Evolutionary conservation across 1,140 invertebrate genomes (phyloP).

Genomic region (Sminthurides bifidus): DNA sequence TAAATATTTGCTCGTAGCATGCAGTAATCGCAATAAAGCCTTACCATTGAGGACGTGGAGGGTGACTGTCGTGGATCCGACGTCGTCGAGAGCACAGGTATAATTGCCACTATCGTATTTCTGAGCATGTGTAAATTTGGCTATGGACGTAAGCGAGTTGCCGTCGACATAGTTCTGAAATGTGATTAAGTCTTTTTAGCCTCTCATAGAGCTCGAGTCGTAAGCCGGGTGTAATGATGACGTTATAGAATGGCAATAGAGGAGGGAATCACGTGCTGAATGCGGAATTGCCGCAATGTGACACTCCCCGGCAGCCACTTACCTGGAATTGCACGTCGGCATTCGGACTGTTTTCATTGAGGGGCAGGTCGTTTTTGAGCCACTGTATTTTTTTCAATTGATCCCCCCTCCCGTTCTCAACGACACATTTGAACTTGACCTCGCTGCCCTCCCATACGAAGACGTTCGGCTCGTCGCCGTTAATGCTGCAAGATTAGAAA

Average conservation of each 20-base stretch:
- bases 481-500: slow-evolving; percentile 19
- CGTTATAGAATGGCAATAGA: background rate
- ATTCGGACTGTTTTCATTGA: slow-evolving; percentile 20
- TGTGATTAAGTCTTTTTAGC: background rate
- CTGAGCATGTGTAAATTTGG: slow-evolving; percentile 14
- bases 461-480: slow-evolving; percentile 24
- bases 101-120: slow-evolving; percentile 26
- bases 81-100: slow-evolving; percentile 23
- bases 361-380: slow-evolving; percentile 20
- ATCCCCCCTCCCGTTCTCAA: slow-evolving; percentile 17
- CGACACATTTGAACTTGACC: slow-evolving; percentile 23
- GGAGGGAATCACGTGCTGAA: background rate
- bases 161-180: slow-evolving; percentile 24
- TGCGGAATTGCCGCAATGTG: background rate
- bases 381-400: slow-evolving; percentile 20
- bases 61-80: slow-evolving; percentile 22
- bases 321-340: slow-evolving; percentile 20
- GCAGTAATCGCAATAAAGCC: no score
- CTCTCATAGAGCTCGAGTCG: background rate
- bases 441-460: slow-evolving; percentile 31
- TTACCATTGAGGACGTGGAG: slow-evolving; percentile 30
- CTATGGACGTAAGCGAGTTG: slow-evolving; percentile 15
- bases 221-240: background rate
- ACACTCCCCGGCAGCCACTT: background rate
- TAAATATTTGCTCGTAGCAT: no score